These are phyloP conservation scores for Harpalus rubripes DNA, from an alignment of 2,888 invertebrate species.

Conservation along the genomic window DNA sequence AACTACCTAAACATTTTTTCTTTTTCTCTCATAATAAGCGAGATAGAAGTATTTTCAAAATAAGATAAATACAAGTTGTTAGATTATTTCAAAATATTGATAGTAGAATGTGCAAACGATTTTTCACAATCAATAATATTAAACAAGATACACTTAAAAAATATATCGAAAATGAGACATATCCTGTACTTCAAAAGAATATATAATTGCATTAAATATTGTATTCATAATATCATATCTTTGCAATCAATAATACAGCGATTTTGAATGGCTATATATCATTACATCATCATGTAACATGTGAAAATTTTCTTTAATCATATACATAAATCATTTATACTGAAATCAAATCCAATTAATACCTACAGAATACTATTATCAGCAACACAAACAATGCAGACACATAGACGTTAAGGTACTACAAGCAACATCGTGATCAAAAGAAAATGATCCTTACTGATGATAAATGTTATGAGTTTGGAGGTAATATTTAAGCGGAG, in stretches of 20 bases:
- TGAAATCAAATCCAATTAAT: conserved; percentile 35
- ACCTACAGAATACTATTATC: conserved; percentile 28
- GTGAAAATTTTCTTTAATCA: conserved; percentile 8
- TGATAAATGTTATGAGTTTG: conserved; percentile 42
- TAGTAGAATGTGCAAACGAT: no score
- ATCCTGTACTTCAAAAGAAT: no score
- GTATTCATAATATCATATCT: no score
- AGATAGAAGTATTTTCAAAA: no score
- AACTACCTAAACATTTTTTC: no score
- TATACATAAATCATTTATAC: conserved; percentile 34
- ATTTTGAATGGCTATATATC: conserved; percentile 14
- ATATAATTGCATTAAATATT: no score
- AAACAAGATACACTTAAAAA: no score
- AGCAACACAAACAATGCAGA: conserved; percentile 34
- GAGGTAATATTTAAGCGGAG: conserved; percentile 33
- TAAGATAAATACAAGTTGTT: no score
- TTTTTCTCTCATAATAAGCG: no score
- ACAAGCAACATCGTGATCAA: conserved; percentile 35
- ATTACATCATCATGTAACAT: conserved; percentile 15
- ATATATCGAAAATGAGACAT: no score
- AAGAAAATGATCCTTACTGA: conserved; percentile 25
- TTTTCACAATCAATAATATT: no score
- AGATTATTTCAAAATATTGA: no score
- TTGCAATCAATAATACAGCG: conserved; percentile 17
- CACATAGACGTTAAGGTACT: neutral